Percentiles rank a stretch among this genome's conserved stretches.
phyloP scores from a whole-genome alignment of 2,888 invertebrate genomes.

The Tenthredo livida region DNA sequence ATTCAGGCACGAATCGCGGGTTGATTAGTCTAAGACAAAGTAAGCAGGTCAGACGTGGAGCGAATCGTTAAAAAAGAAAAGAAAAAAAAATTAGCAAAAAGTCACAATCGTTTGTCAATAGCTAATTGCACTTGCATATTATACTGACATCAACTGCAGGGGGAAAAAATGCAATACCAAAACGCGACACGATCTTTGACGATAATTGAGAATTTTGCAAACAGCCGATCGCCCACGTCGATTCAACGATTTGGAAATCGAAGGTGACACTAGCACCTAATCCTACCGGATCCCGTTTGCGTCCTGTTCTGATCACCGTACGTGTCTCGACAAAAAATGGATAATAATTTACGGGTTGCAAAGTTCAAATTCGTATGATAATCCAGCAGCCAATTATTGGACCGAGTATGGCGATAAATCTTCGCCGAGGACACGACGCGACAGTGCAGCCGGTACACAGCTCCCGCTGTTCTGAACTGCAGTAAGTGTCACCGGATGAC shows the following conservation, averaged over 20 bases:
- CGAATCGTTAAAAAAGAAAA: constrained; percentile 15
- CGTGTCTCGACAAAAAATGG: not conserved
- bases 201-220: not conserved
- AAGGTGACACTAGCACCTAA: not conserved
- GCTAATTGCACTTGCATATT: not conserved
- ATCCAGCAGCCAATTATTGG: constrained; percentile 40
- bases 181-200: not conserved
- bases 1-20: constrained; percentile 46
- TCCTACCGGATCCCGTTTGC: not conserved
- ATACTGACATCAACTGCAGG: not conserved
- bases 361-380: constrained; percentile 41
- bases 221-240: not conserved
- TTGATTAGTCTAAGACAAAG: constrained; percentile 38
- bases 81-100: not conserved
- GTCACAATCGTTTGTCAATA: constrained; percentile 30
- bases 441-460: not conserved
- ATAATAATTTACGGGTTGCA: constrained; percentile 16
- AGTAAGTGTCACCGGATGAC: constrained; percentile 23
- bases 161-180: not conserved
- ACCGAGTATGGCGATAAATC: constrained; percentile 11
- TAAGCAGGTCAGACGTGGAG: constrained; percentile 14
- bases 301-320: not conserved
- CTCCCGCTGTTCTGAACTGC: not conserved
- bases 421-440: not conserved
- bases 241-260: not conserved